Base-by-base conservation (phyloP, 2,113 vertebrate species). In the Anguilla japonica region DNA sequence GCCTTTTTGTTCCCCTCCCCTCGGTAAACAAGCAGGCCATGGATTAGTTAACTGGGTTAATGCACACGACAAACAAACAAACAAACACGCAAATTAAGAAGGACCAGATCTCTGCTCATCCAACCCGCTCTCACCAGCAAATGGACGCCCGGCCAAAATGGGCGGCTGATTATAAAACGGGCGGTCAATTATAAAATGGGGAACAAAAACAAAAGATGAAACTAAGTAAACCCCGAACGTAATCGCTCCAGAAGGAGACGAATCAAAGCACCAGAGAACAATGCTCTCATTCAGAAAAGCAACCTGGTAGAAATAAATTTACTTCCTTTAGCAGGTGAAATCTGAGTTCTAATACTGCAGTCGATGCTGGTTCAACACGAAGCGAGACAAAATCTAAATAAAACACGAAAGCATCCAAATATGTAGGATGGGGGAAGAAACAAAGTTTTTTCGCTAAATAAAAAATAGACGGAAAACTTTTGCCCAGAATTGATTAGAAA, bases 11-110 rank as follows among this genome's bases (percentile, higher is more conserved):
- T n/a, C 41, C 6, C 84, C 92, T 90, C 89, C 92, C 89, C 92
- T 93, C 89, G 84, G 92, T 92, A 96, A 96, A 95, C 94, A 95
- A 94, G 93, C 91, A 92, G 90, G 91, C 92, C 90, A 91, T 93
- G 94, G 95, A 95, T 95, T 95, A 94, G 95, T 95, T 94, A 95
- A 95, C 94, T 90, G 91, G 89, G 93, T 94, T 96, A 94, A 93
- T 93, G 91, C 92, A 92, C 88, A 89, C 89, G 67, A 87, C 81
- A 82, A 86, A 86, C 50, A 86, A 86, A 86, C 53, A 81, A 81
- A 86, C 91, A 95, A 95, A 95, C 92, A 95, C 93, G 94, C 92
- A 94, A 94, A 95, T 60, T 83, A 60, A 79, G 71, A 63, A 87
- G 82, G 34, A 80, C n/a, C 50, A 41, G 71, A 75, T 34, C 5